Base-by-base conservation (phyloP, 1,140 invertebrate species). In the Drosophila rufa region DNA sequence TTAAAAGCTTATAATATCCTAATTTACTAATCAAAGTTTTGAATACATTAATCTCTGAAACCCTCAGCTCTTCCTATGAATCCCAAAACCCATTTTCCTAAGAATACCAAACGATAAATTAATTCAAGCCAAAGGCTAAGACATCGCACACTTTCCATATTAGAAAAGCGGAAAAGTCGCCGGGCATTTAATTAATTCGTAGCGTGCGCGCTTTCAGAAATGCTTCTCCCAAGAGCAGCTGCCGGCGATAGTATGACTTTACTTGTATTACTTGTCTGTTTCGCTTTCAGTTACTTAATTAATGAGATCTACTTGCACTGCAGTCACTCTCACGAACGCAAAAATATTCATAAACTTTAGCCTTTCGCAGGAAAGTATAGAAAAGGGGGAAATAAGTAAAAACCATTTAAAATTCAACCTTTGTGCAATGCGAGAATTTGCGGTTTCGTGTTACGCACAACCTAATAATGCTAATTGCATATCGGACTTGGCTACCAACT, bases 101-200 rank as follows among this genome's bases (percentile, higher is more conserved):
- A 27, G 38, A 59, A 59, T 15, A 43, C 51, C 36, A 50, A 74
- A 65, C 48, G 45, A 85, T 85, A 79, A 85, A 85, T 85, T 81
- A 86, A 75, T 60, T 81, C 68, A 48, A 64, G 56, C 68, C 46
- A 40, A 57, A 33, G 46, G 22, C 42, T 66, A 48, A 76, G 61
- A 17, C 75, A 30, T 42, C 15, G 38, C 75, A 64, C 36, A 70
- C 42, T 71, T 65, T 75, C 53, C 59, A 46, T 70, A 68, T 59
- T 43, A 48, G 33, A 55, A 56, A 40, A 62, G 27, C 61, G 25
- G 43, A 69, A 64, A 75, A 74, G 74, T 78, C 65, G 69, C 45
- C 67, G 27, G 66, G 50, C 59, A 80, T 75, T 85, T 90, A 87
- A 89, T 89, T 90, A 89, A 89, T 84, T 89, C 58, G 15, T 40